Evolutionary conservation across 1,140 invertebrate species (phyloP).

Genomic region (Ooceraea biroi): DNA sequence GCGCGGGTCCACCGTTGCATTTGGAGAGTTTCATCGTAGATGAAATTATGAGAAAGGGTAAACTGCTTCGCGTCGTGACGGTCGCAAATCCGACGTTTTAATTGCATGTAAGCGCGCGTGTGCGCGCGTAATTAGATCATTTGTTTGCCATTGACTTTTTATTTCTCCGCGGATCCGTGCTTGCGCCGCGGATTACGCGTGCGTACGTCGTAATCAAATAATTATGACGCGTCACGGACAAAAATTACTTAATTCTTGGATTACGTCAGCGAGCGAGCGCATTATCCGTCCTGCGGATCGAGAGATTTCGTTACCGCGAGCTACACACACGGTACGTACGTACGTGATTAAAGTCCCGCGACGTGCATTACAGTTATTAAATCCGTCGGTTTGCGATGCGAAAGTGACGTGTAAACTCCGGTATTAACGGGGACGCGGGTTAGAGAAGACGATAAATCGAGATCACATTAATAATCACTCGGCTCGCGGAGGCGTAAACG

Average conservation of each 20-base stretch:
- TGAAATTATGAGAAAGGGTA: no score
- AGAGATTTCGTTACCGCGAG: slow-evolving; percentile 3
- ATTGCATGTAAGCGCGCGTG: no score
- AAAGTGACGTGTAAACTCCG: neutral
- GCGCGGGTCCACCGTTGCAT: no score
- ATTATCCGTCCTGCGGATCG: slow-evolving; percentile 5
- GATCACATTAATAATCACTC: no score
- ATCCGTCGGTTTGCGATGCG: neutral
- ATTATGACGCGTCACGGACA: neutral
- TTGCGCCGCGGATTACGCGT: no score
- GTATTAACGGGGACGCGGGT: neutral
- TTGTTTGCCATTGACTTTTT: no score
- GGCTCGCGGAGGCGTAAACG: neutral
- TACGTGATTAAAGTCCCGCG: slow-evolving; percentile 18
- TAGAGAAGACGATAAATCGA: no score
- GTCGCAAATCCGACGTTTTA: no score
- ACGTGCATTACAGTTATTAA: slow-evolving; percentile 25
- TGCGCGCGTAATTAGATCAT: no score
- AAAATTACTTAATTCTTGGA: neutral
- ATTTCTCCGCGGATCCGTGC: no score
- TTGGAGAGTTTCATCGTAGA: no score
- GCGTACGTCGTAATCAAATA: neutral
- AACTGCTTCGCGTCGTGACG: no score
- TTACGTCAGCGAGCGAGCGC: neutral
- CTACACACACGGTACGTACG: neutral